Percentiles rank a stretch among this genome's conserved stretches.
phyloP scores from a whole-genome alignment of 2,113 vertebrate genomes.

The Lates calcarifer region DNA sequence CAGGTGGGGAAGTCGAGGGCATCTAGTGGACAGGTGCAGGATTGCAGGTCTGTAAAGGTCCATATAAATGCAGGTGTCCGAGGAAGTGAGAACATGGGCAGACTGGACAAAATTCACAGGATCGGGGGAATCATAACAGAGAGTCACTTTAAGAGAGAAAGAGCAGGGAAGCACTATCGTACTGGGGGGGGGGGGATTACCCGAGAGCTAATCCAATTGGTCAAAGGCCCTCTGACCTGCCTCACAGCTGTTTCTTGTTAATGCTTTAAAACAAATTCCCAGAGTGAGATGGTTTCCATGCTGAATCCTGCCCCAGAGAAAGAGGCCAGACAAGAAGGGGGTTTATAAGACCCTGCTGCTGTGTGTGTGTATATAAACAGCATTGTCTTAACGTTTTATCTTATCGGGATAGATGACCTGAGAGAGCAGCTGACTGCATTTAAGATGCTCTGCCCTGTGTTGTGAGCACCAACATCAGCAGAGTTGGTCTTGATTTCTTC shows the following conservation, averaged over 20 bases:
- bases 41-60: background rate
- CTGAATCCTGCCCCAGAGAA: conserved; percentile 71
- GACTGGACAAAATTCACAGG: background rate
- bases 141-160: conserved; percentile 23
- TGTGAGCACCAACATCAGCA: conserved; percentile 32
- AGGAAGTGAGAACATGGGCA: background rate
- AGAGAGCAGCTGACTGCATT: conserved; percentile 41
- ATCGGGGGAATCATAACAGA: background rate
- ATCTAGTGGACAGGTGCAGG: conserved; percentile 10
- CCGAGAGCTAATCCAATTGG: conserved; percentile 61
- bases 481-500: conserved; percentile 14
- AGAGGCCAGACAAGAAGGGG: conserved; percentile 64
- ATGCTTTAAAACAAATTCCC: conserved; percentile 83
- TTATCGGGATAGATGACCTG: conserved; percentile 68
- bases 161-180: conserved; percentile 6
- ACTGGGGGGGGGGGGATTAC: conserved; percentile 8
- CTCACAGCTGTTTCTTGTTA: conserved; percentile 85
- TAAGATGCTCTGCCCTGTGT: conserved; percentile 60
- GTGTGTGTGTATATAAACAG: conserved; percentile 53
- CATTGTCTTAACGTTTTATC: conserved; percentile 56
- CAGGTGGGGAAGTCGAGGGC: background rate
- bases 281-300: conserved; percentile 80
- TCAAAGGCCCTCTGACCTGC: conserved; percentile 55
- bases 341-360: conserved; percentile 54
- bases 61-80: background rate